These are phyloP conservation scores for Linepithema humile DNA, from an alignment of 1,140 invertebrate species.

Conservation along the genomic window DNA sequence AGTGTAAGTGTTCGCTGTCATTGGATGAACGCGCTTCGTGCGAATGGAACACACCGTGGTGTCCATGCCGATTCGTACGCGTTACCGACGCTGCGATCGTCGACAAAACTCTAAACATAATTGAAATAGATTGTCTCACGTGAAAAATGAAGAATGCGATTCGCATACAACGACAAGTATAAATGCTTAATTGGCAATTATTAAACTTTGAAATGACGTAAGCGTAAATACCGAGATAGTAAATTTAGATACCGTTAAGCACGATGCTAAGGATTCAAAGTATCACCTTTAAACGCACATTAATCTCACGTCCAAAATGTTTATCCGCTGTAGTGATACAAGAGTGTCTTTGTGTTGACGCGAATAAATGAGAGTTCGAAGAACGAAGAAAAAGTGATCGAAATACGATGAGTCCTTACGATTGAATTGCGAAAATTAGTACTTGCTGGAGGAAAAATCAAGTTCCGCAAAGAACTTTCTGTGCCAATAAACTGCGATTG, in stretches of 20 bases:
- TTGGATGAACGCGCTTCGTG: neutral
- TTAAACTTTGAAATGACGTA: neutral
- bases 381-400: neutral
- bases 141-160: neutral
- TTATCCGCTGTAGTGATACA: neutral
- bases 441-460: neutral
- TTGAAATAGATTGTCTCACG: neutral
- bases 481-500: neutral
- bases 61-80: neutral
- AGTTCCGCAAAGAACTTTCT: too few relatives aligned
- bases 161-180: neutral
- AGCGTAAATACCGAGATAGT: neutral
- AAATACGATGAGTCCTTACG: neutral
- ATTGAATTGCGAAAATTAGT: constrained; percentile 7
- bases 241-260: neutral
- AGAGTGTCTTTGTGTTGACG: neutral
- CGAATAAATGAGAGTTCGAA: neutral
- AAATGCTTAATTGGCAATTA: too few relatives aligned
- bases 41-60: neutral
- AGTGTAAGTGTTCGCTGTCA: constrained; percentile 34
- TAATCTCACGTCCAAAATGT: neutral
- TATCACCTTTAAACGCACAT: neutral
- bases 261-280: neutral
- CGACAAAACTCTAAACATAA: neutral
- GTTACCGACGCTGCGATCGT: neutral